Conservation (phyloP, 2,113 vertebrate species). For the Xiphophorus hellerii region DNA sequence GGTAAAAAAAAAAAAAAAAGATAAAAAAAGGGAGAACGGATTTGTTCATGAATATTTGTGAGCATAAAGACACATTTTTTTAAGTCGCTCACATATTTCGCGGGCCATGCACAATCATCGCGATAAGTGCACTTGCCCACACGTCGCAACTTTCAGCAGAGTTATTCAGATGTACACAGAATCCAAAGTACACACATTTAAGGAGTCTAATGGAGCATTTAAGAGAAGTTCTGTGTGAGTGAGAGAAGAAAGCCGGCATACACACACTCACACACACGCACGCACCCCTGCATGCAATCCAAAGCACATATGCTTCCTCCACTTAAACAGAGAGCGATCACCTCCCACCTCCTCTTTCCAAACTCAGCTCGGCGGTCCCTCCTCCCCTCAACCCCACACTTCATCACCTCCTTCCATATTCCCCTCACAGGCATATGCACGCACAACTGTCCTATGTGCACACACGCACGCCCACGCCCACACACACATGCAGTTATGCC, state of each 20-base stretch:
- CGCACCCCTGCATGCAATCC: constrained; percentile 17
- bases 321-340: constrained; percentile 61
- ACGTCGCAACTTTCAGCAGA: not conserved
- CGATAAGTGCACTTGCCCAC: not conserved
- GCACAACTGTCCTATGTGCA: constrained; percentile 5
- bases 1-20: not conserved
- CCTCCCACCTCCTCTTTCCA: constrained; percentile 66
- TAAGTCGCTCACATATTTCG: not conserved
- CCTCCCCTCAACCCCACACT: constrained; percentile 68
- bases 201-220: constrained; percentile 37
- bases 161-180: constrained; percentile 24
- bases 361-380: constrained; percentile 52
- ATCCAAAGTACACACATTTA: constrained; percentile 37
- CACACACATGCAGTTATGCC: constrained; percentile 12
- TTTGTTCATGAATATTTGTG: constrained; percentile 11
- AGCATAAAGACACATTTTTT: constrained; percentile 13
- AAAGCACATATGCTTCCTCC: constrained; percentile 53
- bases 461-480: constrained; percentile 3
- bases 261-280: constrained; percentile 27
- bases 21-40: not conserved
- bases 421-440: constrained; percentile 47
- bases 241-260: constrained; percentile 53
- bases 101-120: not conserved
- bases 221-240: constrained; percentile 51
- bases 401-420: constrained; percentile 74